These are phyloP conservation scores for Gonioctena quinquepunctata DNA, from an alignment of 1,140 invertebrate genomes.

Conservation along the genomic window DNA sequence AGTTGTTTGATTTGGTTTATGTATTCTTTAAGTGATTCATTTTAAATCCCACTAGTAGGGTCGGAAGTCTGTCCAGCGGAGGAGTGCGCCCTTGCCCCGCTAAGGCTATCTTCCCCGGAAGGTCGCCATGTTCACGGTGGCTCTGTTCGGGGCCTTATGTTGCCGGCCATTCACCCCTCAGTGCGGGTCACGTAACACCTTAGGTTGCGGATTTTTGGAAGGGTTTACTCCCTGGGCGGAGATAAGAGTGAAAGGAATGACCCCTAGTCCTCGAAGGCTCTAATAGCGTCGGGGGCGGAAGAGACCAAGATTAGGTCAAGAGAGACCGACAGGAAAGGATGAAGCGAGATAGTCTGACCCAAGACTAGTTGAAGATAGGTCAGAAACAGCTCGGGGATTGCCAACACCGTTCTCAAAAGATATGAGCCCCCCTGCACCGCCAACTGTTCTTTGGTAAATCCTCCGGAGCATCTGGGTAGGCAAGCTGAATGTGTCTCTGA, in stretches of 20 bases:
- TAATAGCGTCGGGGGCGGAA: constrained; percentile 2
- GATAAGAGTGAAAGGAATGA: not conserved
- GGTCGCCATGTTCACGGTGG: not conserved
- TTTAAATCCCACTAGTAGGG: not conserved
- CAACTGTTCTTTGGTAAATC: too few species aligned
- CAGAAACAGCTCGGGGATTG: too few species aligned
- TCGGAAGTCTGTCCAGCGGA: not conserved
- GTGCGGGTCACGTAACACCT: not conserved
- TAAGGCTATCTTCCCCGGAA: not conserved
- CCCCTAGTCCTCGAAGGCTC: not conserved
- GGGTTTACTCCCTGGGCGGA: constrained; percentile 1
- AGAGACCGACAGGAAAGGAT: not conserved
- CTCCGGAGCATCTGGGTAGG: too few species aligned
- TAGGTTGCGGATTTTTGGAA: constrained; percentile 1
- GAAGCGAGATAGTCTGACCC: not conserved
- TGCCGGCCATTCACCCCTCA: not conserved
- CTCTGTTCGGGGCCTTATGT: not conserved
- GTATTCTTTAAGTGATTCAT: too few species aligned
- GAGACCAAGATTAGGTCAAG: not conserved
- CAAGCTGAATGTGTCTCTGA: too few species aligned
- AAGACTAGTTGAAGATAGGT: not conserved
- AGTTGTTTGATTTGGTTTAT: too few species aligned
- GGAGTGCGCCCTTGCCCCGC: not conserved
- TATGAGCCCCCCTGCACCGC: too few species aligned
- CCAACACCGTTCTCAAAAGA: too few species aligned